A percentile compares a stretch with the other conserved stretches of the same genome.
Conservation (phyloP, 2,113 vertebrate genomes). For the Oncorhynchus clarkii region DNA sequence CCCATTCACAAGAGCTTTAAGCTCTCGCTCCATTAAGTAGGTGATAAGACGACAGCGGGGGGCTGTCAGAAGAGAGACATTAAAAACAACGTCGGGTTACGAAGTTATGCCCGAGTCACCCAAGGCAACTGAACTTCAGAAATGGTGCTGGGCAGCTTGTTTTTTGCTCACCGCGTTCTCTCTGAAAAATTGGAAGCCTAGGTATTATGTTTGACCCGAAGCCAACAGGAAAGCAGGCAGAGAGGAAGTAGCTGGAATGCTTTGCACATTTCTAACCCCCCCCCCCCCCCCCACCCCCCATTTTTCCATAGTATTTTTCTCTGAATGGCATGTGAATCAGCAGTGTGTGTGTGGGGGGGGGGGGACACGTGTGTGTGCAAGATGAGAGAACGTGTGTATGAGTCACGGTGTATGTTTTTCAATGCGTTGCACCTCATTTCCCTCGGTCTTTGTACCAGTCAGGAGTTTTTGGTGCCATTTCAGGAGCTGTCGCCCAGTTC, state of each 20-base stretch:
- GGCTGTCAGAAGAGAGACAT: neutral
- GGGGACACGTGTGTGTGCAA: neutral
- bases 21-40: neutral
- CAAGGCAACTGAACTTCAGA: conserved; percentile 14
- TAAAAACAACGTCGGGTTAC: neutral
- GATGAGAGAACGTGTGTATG: neutral
- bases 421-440: neutral
- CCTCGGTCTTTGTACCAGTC: too few species aligned
- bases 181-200: neutral
- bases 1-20: neutral
- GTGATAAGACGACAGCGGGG: neutral
- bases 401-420: neutral
- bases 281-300: conserved; percentile 41
- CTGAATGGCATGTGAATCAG: conserved; percentile 10
- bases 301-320: conserved; percentile 34
- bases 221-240: conserved; percentile 38
- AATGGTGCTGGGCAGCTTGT: conserved; percentile 28
- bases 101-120: conserved; percentile 10
- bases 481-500: neutral
- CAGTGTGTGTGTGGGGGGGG: neutral
- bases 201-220: neutral
- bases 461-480: neutral
- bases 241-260: conserved; percentile 42
- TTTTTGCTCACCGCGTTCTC: neutral
- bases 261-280: neutral